Base-by-base conservation (phyloP, 2,113 vertebrate species). In the Cervus canadensis region DNA sequence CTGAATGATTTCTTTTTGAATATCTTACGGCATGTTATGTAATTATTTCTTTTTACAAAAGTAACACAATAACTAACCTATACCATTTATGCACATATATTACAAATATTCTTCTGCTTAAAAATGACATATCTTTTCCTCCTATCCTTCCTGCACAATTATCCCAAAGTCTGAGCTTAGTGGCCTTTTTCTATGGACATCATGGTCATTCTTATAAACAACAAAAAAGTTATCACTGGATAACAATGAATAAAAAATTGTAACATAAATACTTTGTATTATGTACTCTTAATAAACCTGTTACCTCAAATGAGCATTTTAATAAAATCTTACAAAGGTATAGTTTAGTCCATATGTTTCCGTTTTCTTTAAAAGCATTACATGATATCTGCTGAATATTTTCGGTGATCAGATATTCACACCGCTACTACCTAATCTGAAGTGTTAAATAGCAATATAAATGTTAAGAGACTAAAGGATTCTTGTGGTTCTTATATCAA, bases 1-100 rank as follows among this genome's bases (percentile, higher is more conserved):
- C 87, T 60, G 21, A 96, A 83, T 78, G 54, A 86, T 40, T 92
- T 92, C 23, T 76, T 96, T 92, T 76, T 54, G 48, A 14, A 96
- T 94, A 21, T 7, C 25, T 85, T 93, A 85, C 6, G 60, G 81
- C n/a, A 95, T 57, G 74, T 82, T 78, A 93, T 23, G 3, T 0
- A 87, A 96, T 48, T 19, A 48, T 40, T 67, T 89, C 45, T 33
- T 67, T 94, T 89, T 6, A 87, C 30, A 54, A 19, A 97, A 79
- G 28, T 71, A 90, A 62, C 54, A 86, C 2, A 94, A 26, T 85
- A 21, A 88, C 40, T 93, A 81, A 91, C 45, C 19, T 74, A 25
- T 54, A 85, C 40, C 28, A 89, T 48, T 91, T 92, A 96, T 79
- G 12, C 15, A 95, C 50, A 95, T 62, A 14, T 62, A 74, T 30